A percentile compares a stretch with the other conserved stretches of the same genome.
phyloP scores from a whole-genome alignment of 2,888 invertebrate species.

The Heteropelma amictum region DNA sequence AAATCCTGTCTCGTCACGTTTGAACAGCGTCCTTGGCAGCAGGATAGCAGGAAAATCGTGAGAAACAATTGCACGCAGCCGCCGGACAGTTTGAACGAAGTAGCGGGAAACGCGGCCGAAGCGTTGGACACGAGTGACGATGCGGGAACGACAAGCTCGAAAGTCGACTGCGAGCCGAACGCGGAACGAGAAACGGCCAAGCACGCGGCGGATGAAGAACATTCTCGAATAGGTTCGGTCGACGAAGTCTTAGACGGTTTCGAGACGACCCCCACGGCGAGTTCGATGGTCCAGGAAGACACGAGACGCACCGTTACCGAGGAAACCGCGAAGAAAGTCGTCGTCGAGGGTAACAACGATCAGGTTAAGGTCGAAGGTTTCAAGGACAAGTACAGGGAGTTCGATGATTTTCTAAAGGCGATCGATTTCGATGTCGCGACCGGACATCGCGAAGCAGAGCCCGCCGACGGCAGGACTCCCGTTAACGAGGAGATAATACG shows the following conservation, averaged over 20 bases:
- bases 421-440: conserved; percentile 67
- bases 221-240: no score
- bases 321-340: conserved; percentile 57
- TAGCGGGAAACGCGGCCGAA: conserved; percentile 57
- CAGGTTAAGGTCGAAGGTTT: conserved; percentile 60
- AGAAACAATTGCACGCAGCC: conserved; percentile 73
- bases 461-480: conserved; percentile 54
- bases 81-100: conserved; percentile 58
- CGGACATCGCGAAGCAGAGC: conserved; percentile 39
- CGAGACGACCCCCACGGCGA: conserved; percentile 58
- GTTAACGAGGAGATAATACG: conserved; percentile 64
- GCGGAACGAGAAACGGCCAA: no score
- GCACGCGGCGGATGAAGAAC: no score
- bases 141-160: neutral
- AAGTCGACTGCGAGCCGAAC: no score
- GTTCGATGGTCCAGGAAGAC: conserved; percentile 23
- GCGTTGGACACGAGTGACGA: conserved; percentile 21
- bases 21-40: conserved; percentile 71
- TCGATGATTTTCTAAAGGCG: conserved; percentile 68
- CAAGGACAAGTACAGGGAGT: conserved; percentile 69
- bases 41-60: conserved; percentile 65
- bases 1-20: conserved; percentile 69
- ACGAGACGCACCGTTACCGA: conserved; percentile 58
- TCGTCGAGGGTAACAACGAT: conserved; percentile 55
- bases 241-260: neutral